A percentile compares a stretch with the other conserved stretches of the same genome.
These are phyloP conservation scores for Pogonomyrmex californicus DNA, from an alignment of 1,140 invertebrate genomes.

Conservation along the genomic window DNA sequence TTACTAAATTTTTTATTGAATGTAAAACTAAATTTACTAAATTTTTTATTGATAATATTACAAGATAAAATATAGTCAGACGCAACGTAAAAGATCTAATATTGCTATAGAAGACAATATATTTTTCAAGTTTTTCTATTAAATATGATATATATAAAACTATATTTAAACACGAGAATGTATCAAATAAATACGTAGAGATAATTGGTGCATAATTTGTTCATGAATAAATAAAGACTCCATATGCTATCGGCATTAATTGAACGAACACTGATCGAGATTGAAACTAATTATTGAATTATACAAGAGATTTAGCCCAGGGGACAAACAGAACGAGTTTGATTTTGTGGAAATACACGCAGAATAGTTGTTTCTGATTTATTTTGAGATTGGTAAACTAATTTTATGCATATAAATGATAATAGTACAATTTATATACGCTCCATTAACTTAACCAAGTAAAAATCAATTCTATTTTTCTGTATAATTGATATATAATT, in stretches of 20 bases:
- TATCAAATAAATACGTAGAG: not conserved
- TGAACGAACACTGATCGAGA: not conserved
- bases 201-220: conserved; percentile 49
- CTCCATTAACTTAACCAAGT: not conserved
- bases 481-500: not conserved
- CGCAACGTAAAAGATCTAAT: too few relatives aligned
- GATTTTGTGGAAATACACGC: not conserved
- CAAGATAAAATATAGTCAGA: too few relatives aligned
- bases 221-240: conserved; percentile 34
- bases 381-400: not conserved
- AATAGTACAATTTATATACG: not conserved
- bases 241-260: conserved; percentile 19
- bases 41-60: not conserved
- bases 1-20: not conserved
- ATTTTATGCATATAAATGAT: not conserved
- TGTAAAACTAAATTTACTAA: not conserved
- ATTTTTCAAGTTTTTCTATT: not conserved
- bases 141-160: not conserved
- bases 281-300: conserved; percentile 51
- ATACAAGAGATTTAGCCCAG: conserved; percentile 28
- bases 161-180: not conserved
- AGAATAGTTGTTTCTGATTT: not conserved
- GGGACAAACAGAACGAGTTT: conserved; percentile 12
- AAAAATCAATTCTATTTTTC: not conserved
- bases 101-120: not conserved